These are phyloP conservation scores for Papilio polytes DNA, from an alignment of 1,140 invertebrate species.

Conservation along the genomic window DNA sequence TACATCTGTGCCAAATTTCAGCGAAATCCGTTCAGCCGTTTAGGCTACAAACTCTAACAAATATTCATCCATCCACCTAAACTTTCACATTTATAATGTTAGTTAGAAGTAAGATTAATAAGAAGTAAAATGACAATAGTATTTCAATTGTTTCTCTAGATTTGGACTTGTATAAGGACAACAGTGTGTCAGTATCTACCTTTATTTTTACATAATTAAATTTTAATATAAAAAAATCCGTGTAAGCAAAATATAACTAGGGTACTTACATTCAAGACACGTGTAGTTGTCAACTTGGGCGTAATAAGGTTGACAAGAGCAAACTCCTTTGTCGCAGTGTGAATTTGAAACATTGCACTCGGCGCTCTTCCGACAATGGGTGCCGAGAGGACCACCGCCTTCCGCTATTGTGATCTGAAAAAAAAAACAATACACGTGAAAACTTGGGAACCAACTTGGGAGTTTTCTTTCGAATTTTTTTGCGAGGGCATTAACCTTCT, in stretches of 20 bases:
- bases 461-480: background rate
- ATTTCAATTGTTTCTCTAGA: too few species aligned
- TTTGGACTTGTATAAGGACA: too few species aligned
- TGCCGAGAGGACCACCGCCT: constrained; percentile 53
- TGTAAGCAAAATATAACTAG: constrained; percentile 5
- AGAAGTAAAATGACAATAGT: too few species aligned
- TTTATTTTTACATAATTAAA: too few species aligned
- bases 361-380: constrained; percentile 73
- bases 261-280: constrained; percentile 88
- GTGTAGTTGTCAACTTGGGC: constrained; percentile 86
- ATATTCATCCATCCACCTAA: too few species aligned
- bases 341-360: constrained; percentile 85
- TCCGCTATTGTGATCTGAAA: constrained; percentile 61
- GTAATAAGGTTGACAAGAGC: constrained; percentile 87
- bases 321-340: constrained; percentile 85
- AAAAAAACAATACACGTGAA: constrained; percentile 43
- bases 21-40: too few species aligned
- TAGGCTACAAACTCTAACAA: too few species aligned
- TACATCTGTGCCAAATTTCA: too few species aligned
- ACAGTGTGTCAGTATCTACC: background rate
- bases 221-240: constrained; percentile 18
- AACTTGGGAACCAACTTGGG: constrained; percentile 25
- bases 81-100: too few species aligned
- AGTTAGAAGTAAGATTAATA: too few species aligned
- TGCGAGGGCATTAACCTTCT: constrained; percentile 29